Conservation (phyloP, 2,888 invertebrate genomes). For the Leptura quadrifasciata region DNA sequence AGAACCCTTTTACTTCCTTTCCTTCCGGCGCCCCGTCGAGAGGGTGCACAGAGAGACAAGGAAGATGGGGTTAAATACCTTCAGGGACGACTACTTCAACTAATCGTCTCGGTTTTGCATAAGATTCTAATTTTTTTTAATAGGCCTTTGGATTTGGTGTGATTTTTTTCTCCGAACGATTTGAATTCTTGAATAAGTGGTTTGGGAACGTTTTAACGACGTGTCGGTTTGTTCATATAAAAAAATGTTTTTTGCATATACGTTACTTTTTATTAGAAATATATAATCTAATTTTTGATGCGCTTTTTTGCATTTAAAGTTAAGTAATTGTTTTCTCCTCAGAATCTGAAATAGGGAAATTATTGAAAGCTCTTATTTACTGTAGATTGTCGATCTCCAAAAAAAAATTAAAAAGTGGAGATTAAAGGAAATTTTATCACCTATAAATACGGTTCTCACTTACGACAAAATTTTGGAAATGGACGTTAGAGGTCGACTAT, state of each 20-base stretch:
- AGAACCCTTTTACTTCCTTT: conserved; percentile 60
- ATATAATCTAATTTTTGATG: too few species aligned
- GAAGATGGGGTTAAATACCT: conserved; percentile 62
- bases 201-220: conserved; percentile 49
- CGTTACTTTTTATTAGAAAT: not conserved
- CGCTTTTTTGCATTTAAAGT: too few species aligned
- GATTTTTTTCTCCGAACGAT: conserved; percentile 50
- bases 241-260: conserved; percentile 14
- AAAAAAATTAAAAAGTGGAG: too few species aligned
- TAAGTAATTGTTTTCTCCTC: too few species aligned
- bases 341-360: too few species aligned
- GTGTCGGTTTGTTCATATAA: conserved; percentile 38
- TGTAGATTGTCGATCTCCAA: too few species aligned
- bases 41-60: conserved; percentile 55
- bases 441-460: too few species aligned
- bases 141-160: conserved; percentile 50
- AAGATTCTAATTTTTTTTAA: conserved; percentile 55
- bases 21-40: conserved; percentile 57
- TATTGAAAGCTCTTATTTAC: too few species aligned
- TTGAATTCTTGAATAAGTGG: conserved; percentile 53
- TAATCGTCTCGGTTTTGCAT: conserved; percentile 60
- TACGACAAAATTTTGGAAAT: too few species aligned
- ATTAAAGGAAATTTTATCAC: too few species aligned
- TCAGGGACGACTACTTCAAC: conserved; percentile 51
- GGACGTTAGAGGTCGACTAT: too few species aligned